Percentiles rank a stretch among this genome's conserved stretches.
These are phyloP conservation scores for Zaprionus lineosus DNA, from an alignment of 2,888 invertebrate genomes.

Conservation along the genomic window DNA sequence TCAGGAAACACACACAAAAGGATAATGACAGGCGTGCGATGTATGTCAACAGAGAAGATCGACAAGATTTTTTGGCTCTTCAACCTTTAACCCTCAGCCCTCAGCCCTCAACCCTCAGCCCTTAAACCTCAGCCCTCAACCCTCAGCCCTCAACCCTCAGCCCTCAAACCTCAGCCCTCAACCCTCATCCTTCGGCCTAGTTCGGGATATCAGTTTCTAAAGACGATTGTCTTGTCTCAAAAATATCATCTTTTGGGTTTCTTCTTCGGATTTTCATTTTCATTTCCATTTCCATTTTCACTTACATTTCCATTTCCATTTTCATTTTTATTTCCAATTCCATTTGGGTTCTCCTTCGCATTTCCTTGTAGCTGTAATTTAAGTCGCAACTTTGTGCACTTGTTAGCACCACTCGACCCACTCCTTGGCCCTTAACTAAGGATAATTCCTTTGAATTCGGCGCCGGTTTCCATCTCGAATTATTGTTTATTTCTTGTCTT, in stretches of 20 bases:
- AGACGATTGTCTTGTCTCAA: too few relatives aligned
- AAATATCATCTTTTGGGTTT: slow-evolving; percentile 1
- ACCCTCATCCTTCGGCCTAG: too few relatives aligned
- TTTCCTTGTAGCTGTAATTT: slow-evolving; percentile 48
- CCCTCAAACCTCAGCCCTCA: too few relatives aligned
- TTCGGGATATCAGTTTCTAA: slow-evolving; percentile 38
- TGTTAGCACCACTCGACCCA: slow-evolving; percentile 41
- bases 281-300: too few relatives aligned
- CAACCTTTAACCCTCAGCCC: too few relatives aligned
- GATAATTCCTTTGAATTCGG: slow-evolving; percentile 68
- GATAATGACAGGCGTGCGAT: slow-evolving; percentile 49
- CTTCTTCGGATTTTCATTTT: too few relatives aligned
- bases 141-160: too few relatives aligned
- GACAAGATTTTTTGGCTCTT: slow-evolving; percentile 32
- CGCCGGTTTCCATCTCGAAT: slow-evolving; percentile 43
- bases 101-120: too few relatives aligned
- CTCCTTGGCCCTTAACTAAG: slow-evolving; percentile 32
- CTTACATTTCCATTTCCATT: too few relatives aligned
- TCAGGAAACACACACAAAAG: slow-evolving; percentile 41
- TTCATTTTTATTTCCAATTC: slow-evolving; percentile 3
- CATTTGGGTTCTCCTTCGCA: too few relatives aligned
- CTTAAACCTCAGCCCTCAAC: too few relatives aligned
- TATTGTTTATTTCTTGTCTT: slow-evolving; percentile 68
- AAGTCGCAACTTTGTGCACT: slow-evolving; percentile 52
- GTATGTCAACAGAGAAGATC: slow-evolving; percentile 28